Evolutionary conservation across 2,113 vertebrate species (phyloP).

Genomic region (Ceyx cyanopectus): DNA sequence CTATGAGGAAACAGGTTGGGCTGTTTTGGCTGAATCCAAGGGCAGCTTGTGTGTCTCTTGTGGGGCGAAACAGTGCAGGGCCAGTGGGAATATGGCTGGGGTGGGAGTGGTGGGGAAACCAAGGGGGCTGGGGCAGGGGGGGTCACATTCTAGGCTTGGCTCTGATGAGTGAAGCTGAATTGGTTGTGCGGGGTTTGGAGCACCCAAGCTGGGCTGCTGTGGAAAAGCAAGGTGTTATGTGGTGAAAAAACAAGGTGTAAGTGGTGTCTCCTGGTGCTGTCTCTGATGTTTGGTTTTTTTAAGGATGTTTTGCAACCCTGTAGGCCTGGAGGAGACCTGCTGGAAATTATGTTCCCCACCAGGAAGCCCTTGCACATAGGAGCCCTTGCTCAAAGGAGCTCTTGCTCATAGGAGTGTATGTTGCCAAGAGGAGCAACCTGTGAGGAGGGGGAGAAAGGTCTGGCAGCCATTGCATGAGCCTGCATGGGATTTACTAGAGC

Average conservation of each 20-base stretch:
- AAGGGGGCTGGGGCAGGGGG: neutral
- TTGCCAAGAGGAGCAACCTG: neutral
- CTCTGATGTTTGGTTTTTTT: neutral
- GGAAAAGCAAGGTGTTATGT: neutral
- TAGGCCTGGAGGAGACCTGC: neutral
- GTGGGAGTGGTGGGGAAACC: fast-evolving
- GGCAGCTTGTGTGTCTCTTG: fast-evolving
- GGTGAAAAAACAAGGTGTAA: neutral
- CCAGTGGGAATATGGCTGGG: neutral
- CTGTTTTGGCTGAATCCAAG: neutral
- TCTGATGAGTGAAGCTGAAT: neutral
- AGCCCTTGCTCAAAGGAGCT: neutral
- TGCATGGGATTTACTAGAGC: neutral
- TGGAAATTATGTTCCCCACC: neutral
- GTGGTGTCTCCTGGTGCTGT: neutral
- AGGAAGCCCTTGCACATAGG: neutral
- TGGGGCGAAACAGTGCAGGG: neutral
- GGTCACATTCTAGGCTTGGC: neutral
- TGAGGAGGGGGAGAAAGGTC: neutral
- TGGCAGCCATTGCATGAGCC: fast-evolving
- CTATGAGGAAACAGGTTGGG: fast-evolving
- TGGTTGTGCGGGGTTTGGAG: fast-evolving
- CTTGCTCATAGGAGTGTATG: neutral
- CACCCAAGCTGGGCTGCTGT: neutral
- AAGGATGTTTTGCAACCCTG: neutral